Percentiles rank a stretch among this genome's conserved stretches.
Conservation (phyloP, 2,113 vertebrate species). For the Bos taurus region ARS-UCD2.0 NC_037334.1:15245501-15246000, state of each 20-base stretch:
- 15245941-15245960: neutral
- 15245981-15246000: neutral
- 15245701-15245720: neutral
- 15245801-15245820: rapidly evolving
- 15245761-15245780: neutral
- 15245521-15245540: neutral
- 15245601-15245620: neutral
- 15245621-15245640: neutral
- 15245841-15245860: neutral
- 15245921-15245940: neutral
- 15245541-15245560: neutral
- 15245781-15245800: neutral
- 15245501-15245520: neutral
- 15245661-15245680: neutral
- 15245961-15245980: neutral
- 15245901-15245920: neutral
- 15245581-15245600: neutral
- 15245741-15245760: neutral
- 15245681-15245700: neutral
- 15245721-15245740: neutral
- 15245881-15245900: neutral
- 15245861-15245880: neutral
- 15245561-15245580: neutral
- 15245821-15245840: rapidly evolving
- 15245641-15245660: neutral